Evolutionary conservation across 2,888 invertebrate species (phyloP), one percentile per base, ranked within the genome.

Genomic region (Stenurella melanura): DNA sequence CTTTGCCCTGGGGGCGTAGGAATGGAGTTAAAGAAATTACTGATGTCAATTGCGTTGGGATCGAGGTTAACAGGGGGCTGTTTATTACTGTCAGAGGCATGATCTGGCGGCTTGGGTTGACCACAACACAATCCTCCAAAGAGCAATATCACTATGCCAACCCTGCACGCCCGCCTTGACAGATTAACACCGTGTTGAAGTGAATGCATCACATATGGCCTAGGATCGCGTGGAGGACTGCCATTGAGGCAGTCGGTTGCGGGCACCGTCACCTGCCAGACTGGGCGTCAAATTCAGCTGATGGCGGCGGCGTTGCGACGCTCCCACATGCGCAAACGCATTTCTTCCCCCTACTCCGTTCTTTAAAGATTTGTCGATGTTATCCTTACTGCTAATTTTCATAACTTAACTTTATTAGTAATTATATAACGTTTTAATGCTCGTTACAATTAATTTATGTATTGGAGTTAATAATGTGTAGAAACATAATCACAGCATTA

Each of bases 81-180:
- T 66, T 66, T 79, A 75, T 81, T 74, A 81, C 75, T 79, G 77
- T 82, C 85, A 71, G 82, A 79, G 77, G 86, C 85, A 82, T 83
- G 86, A 74, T 83, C 82, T 71, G 83, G 86, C 75, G 81, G 85
- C 80, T 82, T 83, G 71, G 80, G 81, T 73, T 54, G 74, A 42
- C 74, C 83, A 78, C 60, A 84, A 82, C 60, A 85, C 82, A 67
- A 89, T 87, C 83, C 89, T 21, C 61, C 72, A 18, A 84, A 74
- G 68, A 85, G 72, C 73, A 83, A 50, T 54, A 82, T 68, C 68
- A 79, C 77, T 63, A 82, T 74, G 77, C 79, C 78, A 81, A 88
- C 89, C 93, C 94, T 93, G 91, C 94, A 94, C 79, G 94, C 94
- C 82, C 94, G 91, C 83, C 94, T 90, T 83, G 94, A 93, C 86